phyloP scores from a whole-genome alignment of 2,113 vertebrate genomes.

The Equus przewalskii region DNA sequence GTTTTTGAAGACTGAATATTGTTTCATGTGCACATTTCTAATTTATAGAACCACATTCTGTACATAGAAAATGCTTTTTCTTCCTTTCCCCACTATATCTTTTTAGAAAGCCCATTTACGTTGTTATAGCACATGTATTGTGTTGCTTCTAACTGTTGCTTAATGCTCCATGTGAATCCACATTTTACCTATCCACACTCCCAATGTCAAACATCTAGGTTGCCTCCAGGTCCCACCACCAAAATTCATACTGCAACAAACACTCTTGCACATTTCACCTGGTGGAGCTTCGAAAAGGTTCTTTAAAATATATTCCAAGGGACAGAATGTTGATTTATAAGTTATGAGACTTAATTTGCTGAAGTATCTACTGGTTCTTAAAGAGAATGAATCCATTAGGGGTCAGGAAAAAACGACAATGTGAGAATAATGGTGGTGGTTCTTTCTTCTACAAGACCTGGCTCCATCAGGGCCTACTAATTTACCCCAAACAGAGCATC shows the following conservation, averaged over 20 bases:
- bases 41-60: not conserved
- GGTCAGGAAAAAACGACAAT: not conserved
- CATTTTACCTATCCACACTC: not conserved
- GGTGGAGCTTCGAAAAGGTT: not conserved
- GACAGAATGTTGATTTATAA: conserved; percentile 17
- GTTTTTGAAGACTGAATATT: not conserved
- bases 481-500: not conserved
- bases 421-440: not conserved
- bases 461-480: not conserved
- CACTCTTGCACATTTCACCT: not conserved
- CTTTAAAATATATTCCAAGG: conserved; percentile 38
- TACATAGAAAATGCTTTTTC: not conserved
- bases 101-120: not conserved
- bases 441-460: conserved; percentile 25
- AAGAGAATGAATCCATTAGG: not conserved
- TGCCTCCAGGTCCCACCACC: not conserved
- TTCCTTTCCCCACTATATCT: not conserved
- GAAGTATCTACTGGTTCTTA: conserved; percentile 39
- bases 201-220: not conserved
- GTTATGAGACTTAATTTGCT: conserved; percentile 34
- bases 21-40: not conserved
- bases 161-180: not conserved
- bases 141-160: not conserved
- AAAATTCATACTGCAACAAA: not conserved
- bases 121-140: not conserved